These are phyloP conservation scores for Clarias platycephalus DNA, from an alignment of 2,797 vertebrate genomes.

Conservation along the genomic window DNA sequence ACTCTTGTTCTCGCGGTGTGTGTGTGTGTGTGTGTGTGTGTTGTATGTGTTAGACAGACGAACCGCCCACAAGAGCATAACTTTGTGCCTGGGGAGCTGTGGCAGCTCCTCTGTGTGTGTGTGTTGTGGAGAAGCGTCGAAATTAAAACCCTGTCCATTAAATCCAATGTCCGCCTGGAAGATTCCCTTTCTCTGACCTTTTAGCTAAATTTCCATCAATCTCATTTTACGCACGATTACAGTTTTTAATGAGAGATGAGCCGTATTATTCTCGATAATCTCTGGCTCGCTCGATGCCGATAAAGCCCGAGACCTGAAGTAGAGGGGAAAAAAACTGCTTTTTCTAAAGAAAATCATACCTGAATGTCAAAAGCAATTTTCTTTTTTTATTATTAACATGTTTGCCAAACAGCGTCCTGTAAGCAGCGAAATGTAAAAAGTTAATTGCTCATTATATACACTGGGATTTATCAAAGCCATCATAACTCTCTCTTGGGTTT, in stretches of 20 bases:
- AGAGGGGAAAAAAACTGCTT: slow-evolving; percentile 70
- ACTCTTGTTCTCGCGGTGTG: neutral
- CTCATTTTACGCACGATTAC: slow-evolving; percentile 95
- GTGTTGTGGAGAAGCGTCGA: slow-evolving; percentile 81
- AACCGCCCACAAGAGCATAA: slow-evolving; percentile 52
- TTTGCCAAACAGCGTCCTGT: slow-evolving; percentile 59
- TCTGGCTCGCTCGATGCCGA: slow-evolving; percentile 60
- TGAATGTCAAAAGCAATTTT: slow-evolving; percentile 59
- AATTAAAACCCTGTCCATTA: slow-evolving; percentile 95
- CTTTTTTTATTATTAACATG: slow-evolving; percentile 60
- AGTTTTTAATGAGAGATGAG: slow-evolving; percentile 92
- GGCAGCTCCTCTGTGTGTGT: slow-evolving; percentile 60
- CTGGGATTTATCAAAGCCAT: slow-evolving; percentile 59
- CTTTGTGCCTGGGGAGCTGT: slow-evolving; percentile 81
- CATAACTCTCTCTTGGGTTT: slow-evolving; percentile 56
- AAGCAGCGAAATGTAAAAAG: slow-evolving; percentile 56
- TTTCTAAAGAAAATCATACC: slow-evolving; percentile 45
- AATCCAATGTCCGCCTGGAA: slow-evolving; percentile 84
- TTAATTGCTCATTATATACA: slow-evolving; percentile 62
- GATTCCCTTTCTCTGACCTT: slow-evolving; percentile 85
- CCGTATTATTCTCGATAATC: slow-evolving; percentile 73
- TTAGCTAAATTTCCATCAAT: slow-evolving; percentile 90
- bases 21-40: neutral
- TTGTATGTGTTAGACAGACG: neutral
- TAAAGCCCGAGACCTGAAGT: slow-evolving; percentile 79